Base-by-base conservation (phyloP, 2,113 vertebrate species). In the Tauraco erythrolophus region DNA sequence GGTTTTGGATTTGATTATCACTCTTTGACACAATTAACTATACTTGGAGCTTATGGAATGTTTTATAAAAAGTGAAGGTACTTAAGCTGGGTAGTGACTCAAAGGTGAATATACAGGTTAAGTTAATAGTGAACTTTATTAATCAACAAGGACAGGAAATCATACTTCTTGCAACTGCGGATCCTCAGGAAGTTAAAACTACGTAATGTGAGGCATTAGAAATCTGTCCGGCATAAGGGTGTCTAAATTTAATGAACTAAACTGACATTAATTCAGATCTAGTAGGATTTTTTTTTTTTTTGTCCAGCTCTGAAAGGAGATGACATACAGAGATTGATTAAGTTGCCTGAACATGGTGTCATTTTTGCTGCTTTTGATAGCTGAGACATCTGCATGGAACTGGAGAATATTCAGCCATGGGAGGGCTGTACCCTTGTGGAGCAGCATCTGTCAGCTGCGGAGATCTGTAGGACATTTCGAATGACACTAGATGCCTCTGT, bases 301-400 rank as follows among this genome's bases (percentile, higher is more conserved):
- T 11, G 18, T n/a, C 27, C n/a, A 58, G 19, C 8, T 85, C 46
- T 62, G 33, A n/a, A 66, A 71, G 41, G 16, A 91, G 35, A 28
- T 54, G 53, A n/a, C 5, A 31, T 6, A 23, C 22, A 61, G 50
- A 69, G 41, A 48, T n/a, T 2, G 7, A 45, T 8, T 48, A 19
- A 50, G 19, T 72, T 84, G n/a, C 19, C 46, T 79, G 30, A 70
- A 62, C 10, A 11, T 16, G 14, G 21, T 58, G 43, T 41, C 15
- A 30, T n/a, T 85, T 94, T 48, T 88, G n/a, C 50, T 91, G 19
- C 43, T 72, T 70, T 95, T 92, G 15, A 15, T 65, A 46, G 8
- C 11, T 21, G 19, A 45, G 33, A 48, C 3, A 48, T 57, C 51
- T 53, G 35, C 9, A 7, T 25, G 45, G n/a, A 18, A 61, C 21